Base-by-base conservation (phyloP, 2,888 invertebrate genomes). In the Drosophila koepferae region DNA sequence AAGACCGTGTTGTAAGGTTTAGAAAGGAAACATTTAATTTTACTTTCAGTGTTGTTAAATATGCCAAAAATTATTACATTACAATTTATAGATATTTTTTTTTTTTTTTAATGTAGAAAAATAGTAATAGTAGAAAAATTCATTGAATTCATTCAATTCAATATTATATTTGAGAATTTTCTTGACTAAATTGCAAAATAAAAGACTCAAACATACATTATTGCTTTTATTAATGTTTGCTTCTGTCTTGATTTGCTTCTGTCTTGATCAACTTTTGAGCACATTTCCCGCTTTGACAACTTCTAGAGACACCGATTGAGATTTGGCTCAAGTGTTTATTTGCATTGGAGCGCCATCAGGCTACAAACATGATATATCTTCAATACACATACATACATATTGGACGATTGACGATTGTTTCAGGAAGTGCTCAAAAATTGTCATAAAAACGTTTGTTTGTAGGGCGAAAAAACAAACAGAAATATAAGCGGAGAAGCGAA, bases 251-350 rank as follows among this genome's bases (percentile, higher is more conserved):
- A n/a, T n/a, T n/a, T 40, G 59, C 7, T 38, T 14, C 31, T 38
- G n/a, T 20, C 61, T 56, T 28, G 34, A 16, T 16, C 34, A 40
- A 18, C 38, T 68, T 28, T 73, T 48, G 36, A 46, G 56, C 40
- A 7, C 40, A 60, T 61, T 64, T 76, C 18, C 65, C 64, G 63
- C 40, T 41, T 49, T 58, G 72, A 61, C 63, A 75, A 60, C 77
- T 53, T 64, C 55, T 49, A 36, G 36, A 48, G 58, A 65, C 12
- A 18, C 14, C 53, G 4, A 23, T 23, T 3, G 23, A 23, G 23
- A 67, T 63, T 63, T 40, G 16, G 16, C 36, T 71, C 23, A 61
- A 86, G 87, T 83, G 82, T 89, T 82, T 82, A 79, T 88, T 88
- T 85, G 58, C 72, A 68, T 79, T 74, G 49, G 55, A 56, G 58